Conservation (phyloP, 1,140 invertebrate species). For the Pseudomyrmex flavicornis region DNA sequence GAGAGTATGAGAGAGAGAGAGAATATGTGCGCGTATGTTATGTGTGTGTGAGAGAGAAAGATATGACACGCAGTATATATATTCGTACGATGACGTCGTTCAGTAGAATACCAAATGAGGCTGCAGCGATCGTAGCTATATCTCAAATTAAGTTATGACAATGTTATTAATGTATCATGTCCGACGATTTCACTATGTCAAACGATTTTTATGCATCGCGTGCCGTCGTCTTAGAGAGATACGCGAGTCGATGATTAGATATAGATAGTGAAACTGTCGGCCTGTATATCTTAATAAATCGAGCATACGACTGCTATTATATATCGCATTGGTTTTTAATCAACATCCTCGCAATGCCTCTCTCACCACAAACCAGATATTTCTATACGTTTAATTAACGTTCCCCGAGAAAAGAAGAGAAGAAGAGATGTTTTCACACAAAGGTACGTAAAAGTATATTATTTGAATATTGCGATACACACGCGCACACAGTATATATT, state of each 20-base stretch:
- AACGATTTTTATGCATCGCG: constrained; percentile 63
- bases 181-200: constrained; percentile 69
- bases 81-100: constrained; percentile 59
- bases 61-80: constrained; percentile 37
- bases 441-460: constrained; percentile 29
- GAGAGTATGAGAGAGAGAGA: neutral
- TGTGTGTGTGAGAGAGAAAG: too few relatives aligned
- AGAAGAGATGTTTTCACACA: neutral
- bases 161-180: constrained; percentile 75
- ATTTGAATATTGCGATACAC: neutral
- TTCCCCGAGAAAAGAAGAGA: neutral
- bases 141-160: constrained; percentile 69
- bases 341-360: neutral
- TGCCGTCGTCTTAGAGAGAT: constrained; percentile 2
- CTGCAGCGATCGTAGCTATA: constrained; percentile 71
- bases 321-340: constrained; percentile 40
- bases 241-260: constrained; percentile 50
- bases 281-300: constrained; percentile 75
- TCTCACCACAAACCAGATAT: too few relatives aligned
- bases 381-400: too few relatives aligned
- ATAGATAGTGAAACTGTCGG: constrained; percentile 70
- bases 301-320: constrained; percentile 73
- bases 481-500: neutral
- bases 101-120: constrained; percentile 62
- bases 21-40: too few relatives aligned